These are phyloP conservation scores for Helostoma temminkii DNA, from an alignment of 2,797 vertebrate genomes.

Conservation along the genomic window DNA sequence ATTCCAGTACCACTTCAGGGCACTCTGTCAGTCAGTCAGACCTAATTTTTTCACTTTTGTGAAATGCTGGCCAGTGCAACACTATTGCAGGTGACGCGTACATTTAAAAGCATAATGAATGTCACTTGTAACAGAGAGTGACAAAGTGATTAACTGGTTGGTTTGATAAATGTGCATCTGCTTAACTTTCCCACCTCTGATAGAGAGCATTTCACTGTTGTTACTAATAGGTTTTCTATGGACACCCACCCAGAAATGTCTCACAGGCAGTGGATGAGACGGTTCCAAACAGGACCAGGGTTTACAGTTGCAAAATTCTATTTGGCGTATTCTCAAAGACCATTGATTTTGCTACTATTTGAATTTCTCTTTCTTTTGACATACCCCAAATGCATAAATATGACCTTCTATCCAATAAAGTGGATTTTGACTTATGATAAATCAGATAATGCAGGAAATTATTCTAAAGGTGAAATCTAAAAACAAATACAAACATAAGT, in stretches of 20 bases:
- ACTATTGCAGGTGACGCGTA: too few species aligned
- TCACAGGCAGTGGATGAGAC: neutral
- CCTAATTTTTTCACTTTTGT: too few species aligned
- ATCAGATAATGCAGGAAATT: neutral
- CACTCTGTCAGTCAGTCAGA: too few species aligned
- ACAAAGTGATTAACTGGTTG: too few species aligned
- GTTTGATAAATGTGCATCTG: neutral
- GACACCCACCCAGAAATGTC: neutral
- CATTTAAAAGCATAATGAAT: too few species aligned
- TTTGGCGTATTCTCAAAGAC: neutral
- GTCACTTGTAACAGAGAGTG: too few species aligned
- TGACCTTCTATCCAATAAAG: neutral
- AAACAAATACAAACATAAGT: slow-evolving; percentile 15
- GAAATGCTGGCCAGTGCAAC: too few species aligned
- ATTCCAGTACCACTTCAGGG: too few species aligned
- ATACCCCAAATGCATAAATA: too few species aligned
- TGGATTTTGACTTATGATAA: neutral
- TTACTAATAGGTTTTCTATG: neutral
- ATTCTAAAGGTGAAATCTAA: slow-evolving; percentile 8
- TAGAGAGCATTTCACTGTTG: too few species aligned
- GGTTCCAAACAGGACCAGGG: neutral
- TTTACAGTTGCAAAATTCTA: neutral
- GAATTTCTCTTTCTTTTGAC: neutral
- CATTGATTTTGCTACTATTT: neutral
- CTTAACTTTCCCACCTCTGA: neutral